Evolutionary conservation across 2,113 vertebrate genomes (phyloP), one percentile per base, ranked within the genome.

Genomic region (Garra rufa): DNA sequence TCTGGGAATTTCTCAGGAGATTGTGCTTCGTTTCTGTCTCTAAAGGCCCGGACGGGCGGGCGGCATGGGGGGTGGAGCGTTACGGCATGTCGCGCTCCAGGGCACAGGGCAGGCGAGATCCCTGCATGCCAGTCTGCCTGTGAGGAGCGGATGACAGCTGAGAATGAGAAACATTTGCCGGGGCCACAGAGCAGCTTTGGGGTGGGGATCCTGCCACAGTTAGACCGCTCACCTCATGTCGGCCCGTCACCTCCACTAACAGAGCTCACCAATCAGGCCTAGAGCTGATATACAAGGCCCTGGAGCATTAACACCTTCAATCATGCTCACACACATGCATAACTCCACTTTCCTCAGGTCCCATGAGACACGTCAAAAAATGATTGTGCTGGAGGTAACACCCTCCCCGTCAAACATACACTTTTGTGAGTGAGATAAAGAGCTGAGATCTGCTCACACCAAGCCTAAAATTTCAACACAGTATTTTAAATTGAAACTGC

Each of bases 191-290:
- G 82, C 41, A 57, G 38, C 82, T 70, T 28, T 30, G 17, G 83
- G 83, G 86, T 77, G 77, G 76, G 59, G 82, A 73, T 59, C 30
- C 28, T 77, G 78, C 50, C 79, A 78, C 52, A 78, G n/a, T 77
- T 55, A 50, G 78, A 52, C 52, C 50, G 59, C 34, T 67, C 24
- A 61, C 26, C 41, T 83, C 46, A 26, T 17, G 30, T 71, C 71
- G 76, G 52, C 9, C 34, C 28, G 13, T 76, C 70, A 74, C 52
- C 13, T 61, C 55, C 43, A 65, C 50, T 78, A 57, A 85, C 46
- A 48, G 30, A 71, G 46, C 79, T 81, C 28, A 57, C 48, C 83
- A 77, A 57, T 77, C 77, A 46, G 41, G 2, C 13, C 57, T 44
- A n/a, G 34, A 28, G 52, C 38, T 57, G 50, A 76, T 26, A 21